Percentiles rank a stretch among this genome's conserved stretches.
Evolutionary conservation across 2,113 vertebrate species (phyloP).

Genomic region (Macaca fascicularis): DNA sequence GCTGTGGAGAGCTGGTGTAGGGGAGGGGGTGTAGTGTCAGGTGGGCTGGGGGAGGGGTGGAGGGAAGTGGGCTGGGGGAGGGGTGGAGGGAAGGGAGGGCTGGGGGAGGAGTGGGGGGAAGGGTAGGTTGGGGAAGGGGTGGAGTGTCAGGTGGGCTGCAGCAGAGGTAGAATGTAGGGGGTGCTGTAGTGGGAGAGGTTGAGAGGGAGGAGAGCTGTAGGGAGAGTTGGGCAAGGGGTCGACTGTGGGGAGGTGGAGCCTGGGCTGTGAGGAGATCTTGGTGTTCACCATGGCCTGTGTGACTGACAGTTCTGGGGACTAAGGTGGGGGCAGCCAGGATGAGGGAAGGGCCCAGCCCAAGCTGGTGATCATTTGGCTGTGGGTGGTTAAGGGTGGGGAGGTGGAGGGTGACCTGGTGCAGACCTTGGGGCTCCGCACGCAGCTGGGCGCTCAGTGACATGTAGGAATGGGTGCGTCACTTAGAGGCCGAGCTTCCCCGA

Average conservation of each 20-base stretch:
- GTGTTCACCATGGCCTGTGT: neutral
- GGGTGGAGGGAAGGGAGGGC: too few species aligned
- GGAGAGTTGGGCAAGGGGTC: neutral
- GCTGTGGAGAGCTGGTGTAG: neutral
- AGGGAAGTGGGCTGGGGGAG: too few species aligned
- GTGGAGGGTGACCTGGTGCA: neutral
- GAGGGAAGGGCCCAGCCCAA: neutral
- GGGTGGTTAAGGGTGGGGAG: neutral
- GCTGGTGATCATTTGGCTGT: neutral
- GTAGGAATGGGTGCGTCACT: neutral
- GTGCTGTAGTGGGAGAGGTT: neutral
- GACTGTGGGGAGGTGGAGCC: neutral
- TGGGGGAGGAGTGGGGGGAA: too few species aligned
- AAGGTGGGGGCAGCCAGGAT: neutral
- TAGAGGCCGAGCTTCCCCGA: neutral
- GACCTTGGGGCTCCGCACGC: neutral
- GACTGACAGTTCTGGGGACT: neutral
- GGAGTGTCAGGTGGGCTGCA: too few species aligned
- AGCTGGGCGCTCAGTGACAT: fast-evolving
- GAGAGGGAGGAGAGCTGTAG: fast-evolving
- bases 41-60: neutral
- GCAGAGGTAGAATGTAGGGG: too few species aligned
- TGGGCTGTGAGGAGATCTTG: neutral
- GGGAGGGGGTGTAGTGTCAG: too few species aligned
- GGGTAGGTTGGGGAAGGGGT: too few species aligned